Evolutionary conservation across 1,140 invertebrate species (phyloP).

Genomic region (Drosophila sp.): DNA sequence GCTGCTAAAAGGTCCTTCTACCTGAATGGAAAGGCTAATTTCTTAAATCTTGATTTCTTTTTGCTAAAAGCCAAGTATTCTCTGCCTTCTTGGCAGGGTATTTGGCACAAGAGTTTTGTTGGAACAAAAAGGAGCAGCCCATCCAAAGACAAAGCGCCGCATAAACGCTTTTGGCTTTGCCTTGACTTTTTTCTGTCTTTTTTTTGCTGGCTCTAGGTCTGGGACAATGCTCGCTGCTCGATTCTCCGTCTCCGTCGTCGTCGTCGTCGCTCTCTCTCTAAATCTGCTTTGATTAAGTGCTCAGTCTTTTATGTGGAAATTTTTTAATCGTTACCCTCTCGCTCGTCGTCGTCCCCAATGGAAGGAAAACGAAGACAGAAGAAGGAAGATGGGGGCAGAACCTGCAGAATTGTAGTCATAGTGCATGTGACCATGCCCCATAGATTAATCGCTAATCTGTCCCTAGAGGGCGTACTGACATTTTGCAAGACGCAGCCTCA

Average conservation of each 20-base stretch:
- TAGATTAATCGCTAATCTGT: slow-evolving; percentile 83
- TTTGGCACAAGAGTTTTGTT: slow-evolving; percentile 35
- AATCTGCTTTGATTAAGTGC: slow-evolving; percentile 81
- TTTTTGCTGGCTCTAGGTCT: slow-evolving; percentile 16
- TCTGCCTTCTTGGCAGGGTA: slow-evolving; percentile 32
- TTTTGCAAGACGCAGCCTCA: slow-evolving; percentile 52
- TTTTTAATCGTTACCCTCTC: slow-evolving; percentile 78
- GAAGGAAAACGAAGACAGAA: neutral
- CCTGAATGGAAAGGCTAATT: slow-evolving; percentile 2
- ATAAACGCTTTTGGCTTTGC: slow-evolving; percentile 63
- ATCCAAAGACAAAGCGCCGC: slow-evolving; percentile 72
- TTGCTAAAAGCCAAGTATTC: neutral
- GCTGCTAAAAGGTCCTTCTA: slow-evolving; percentile 7
- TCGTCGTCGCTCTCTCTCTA: slow-evolving; percentile 50
- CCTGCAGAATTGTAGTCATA: slow-evolving; percentile 24
- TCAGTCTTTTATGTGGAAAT: slow-evolving; percentile 80
- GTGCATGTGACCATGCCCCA: slow-evolving; percentile 76
- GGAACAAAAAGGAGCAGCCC: slow-evolving; percentile 25
- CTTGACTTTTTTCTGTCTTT: too few relatives aligned
- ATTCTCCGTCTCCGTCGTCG: neutral
- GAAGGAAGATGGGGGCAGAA: slow-evolving; percentile 2
- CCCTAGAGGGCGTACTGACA: slow-evolving; percentile 80
- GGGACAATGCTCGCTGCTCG: slow-evolving; percentile 42
- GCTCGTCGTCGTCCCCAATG: slow-evolving; percentile 9
- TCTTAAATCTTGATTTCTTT: neutral